A percentile compares a stretch with the other conserved stretches of the same genome.
Conservation (phyloP, 2,113 vertebrate species). For the Prolemur simus region DNA sequence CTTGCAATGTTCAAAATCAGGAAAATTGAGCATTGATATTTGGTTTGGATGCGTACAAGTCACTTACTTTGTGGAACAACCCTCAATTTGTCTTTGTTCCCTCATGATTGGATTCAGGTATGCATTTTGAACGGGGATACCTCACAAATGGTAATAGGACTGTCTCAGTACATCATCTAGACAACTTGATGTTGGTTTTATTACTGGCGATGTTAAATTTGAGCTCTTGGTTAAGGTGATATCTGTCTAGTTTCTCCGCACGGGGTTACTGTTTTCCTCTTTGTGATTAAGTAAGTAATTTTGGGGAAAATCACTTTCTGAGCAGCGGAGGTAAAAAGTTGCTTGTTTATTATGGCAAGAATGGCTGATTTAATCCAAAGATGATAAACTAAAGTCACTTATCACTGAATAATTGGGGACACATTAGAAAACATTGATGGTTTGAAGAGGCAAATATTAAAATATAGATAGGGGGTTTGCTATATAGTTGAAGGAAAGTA, state of each 20-base stretch:
- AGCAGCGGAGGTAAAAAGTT: background rate
- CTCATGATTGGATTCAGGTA: background rate
- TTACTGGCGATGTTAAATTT: background rate
- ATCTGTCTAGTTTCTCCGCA: background rate
- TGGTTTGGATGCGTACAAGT: background rate
- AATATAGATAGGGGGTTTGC: background rate
- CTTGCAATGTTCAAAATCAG: background rate
- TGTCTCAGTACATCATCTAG: fast-evolving
- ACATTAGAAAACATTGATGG: background rate
- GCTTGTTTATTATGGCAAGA: background rate
- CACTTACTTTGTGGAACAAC: background rate
- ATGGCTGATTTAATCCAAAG: background rate
- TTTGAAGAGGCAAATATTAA: background rate
- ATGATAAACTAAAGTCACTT: constrained; percentile 3
- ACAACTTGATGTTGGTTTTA: background rate
- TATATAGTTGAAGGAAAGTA: background rate
- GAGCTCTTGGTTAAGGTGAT: background rate
- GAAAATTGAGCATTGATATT: background rate
- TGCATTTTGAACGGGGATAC: background rate
- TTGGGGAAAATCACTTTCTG: background rate
- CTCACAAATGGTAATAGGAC: background rate
- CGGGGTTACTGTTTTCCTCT: background rate
- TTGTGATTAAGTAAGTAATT: background rate
- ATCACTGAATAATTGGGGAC: background rate
- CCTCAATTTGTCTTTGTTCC: background rate